Conservation (phyloP, 2,113 vertebrate genomes). For the Chaenogobius annularis region DNA sequence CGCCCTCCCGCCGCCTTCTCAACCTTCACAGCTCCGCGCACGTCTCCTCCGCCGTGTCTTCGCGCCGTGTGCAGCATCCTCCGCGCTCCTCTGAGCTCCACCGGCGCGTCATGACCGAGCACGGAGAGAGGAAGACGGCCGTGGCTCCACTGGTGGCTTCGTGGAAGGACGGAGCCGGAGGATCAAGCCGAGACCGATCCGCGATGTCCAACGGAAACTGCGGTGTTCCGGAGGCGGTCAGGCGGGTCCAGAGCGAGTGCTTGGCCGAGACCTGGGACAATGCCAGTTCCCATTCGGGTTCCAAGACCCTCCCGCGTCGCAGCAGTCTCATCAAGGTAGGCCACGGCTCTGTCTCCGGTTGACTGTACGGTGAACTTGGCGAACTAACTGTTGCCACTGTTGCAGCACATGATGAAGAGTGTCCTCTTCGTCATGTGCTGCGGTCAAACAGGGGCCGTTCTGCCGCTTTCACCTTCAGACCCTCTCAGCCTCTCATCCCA, state of each 20-base stretch:
- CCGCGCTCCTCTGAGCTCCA: constrained; percentile 6
- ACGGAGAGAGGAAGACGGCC: constrained; percentile 48
- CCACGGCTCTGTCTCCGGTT: not conserved
- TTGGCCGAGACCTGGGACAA: constrained; percentile 73
- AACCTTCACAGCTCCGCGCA: constrained; percentile 13
- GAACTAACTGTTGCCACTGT: constrained; percentile 23
- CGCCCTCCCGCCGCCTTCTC: constrained; percentile 13
- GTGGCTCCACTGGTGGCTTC: constrained; percentile 49
- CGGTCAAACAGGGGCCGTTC: not conserved
- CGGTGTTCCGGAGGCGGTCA: constrained; percentile 64
- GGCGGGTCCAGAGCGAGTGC: constrained; percentile 52
- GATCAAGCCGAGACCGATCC: constrained; percentile 60
- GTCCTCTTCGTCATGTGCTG: not conserved
- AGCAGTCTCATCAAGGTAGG: constrained; percentile 96
- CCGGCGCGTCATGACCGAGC: constrained; percentile 62
- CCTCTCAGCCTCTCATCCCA: too few species aligned
- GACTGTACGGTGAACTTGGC: not conserved
- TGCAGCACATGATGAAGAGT: too few species aligned
- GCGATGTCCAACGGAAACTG: constrained; percentile 89
- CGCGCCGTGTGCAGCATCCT: constrained; percentile 16
- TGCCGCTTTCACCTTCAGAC: not conserved
- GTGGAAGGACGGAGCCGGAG: constrained; percentile 59
- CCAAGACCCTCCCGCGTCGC: constrained; percentile 79
- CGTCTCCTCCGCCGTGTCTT: constrained; percentile 15
- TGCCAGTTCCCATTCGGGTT: constrained; percentile 70